Base-by-base conservation (phyloP, 2,888 invertebrate genomes). In the Parnassius glacialis region DNA sequence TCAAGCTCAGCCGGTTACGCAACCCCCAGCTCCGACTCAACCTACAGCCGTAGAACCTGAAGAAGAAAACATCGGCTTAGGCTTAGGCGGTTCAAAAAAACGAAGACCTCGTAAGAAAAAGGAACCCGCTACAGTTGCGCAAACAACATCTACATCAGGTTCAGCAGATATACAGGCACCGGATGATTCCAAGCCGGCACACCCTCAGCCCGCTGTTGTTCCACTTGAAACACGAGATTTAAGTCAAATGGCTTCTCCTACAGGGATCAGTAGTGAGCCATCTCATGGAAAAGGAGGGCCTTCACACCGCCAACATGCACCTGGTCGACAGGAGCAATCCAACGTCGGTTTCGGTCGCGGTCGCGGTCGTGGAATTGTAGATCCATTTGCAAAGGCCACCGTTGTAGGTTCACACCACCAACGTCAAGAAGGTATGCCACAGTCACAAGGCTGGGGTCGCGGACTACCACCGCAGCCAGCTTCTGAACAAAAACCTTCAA, bases 71-170 rank as follows among this genome's bases (percentile, higher is more conserved):
- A 65, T 16, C 1, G 66, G 55, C 16, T 45, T 53, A 11, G 70
- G 68, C 0, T 51, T 70, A 2, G 73, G 74, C 1, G 65, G 73
- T 3, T n/a, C 74, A 45, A 78, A 68, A 62, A 80, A 59, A 65
- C 72, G 61, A 55, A 72, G 70, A 11, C 64, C 67, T 52, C 68
- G 74, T 58, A 78, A 71, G 52, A 79, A 79, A 57, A 79, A 80
- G 59, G 72, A 67, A 50, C 64, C 70, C 10, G 59, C 57, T 9
- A 51, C 66, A 57, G 45, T 47, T 11, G 16, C 60, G 2, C 44
- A 66, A 59, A 20, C 62, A 52, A 54, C 62, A 1, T n/a, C 61
- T 2, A 1, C 25, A n/a, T 60, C 48, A 25, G 11, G 55, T 51
- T 16, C 52, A 42, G 52, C 48, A 11, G 25, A 43, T 44, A 12